A percentile compares a stretch with the other conserved stretches of the same genome.
phyloP scores from a whole-genome alignment of 2,113 vertebrate genomes.

The Marmota monax region DNA sequence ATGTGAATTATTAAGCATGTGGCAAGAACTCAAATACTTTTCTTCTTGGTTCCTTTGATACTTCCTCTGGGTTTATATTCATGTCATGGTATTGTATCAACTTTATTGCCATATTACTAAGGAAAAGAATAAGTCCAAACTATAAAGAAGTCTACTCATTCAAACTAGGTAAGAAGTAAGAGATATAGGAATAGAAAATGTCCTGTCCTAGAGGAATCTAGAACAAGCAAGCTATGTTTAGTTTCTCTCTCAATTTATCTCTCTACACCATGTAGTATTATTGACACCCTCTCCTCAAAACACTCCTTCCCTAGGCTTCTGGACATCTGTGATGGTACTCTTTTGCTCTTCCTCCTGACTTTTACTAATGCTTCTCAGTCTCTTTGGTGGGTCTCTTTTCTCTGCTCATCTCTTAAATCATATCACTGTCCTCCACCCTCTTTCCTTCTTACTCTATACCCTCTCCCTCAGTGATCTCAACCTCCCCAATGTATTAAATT shows the following conservation, averaged over 20 bases:
- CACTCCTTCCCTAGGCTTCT: neutral
- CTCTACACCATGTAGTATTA: neutral
- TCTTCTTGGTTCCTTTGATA: neutral
- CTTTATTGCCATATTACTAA: neutral
- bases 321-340: neutral
- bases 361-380: neutral
- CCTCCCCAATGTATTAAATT: neutral
- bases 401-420: neutral
- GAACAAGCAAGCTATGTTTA: neutral
- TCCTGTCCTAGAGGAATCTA: neutral
- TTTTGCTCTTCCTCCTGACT: neutral
- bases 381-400: neutral
- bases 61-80: neutral
- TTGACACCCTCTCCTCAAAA: neutral
- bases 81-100: neutral
- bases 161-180: neutral
- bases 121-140: neutral
- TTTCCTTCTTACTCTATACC: neutral
- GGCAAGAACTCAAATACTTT: neutral
- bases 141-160: neutral
- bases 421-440: neutral
- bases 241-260: neutral
- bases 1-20: slow-evolving; percentile 7
- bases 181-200: neutral
- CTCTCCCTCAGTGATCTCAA: neutral